Percentiles rank a stretch among this genome's conserved stretches.
These are phyloP conservation scores for Novumbra hubbsi DNA, from an alignment of 2,797 vertebrate genomes.

Conservation along the genomic window DNA sequence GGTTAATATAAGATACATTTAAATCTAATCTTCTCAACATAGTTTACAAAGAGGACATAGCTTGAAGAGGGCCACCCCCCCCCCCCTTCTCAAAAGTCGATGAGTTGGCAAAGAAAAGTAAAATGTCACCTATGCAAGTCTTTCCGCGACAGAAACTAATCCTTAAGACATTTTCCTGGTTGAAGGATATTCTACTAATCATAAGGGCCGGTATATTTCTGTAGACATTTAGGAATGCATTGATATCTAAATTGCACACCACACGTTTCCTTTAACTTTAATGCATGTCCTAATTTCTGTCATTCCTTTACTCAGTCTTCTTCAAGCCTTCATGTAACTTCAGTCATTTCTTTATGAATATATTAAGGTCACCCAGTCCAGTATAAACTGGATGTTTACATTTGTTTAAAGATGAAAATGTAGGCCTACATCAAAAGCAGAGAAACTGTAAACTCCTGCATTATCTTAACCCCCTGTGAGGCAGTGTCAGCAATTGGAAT, in stretches of 20 bases:
- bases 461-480: not conserved
- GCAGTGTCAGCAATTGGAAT: not conserved
- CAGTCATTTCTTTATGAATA: not conserved
- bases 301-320: not conserved
- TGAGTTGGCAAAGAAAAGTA: slow-evolving; percentile 30
- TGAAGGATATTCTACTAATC: not conserved
- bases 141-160: not conserved
- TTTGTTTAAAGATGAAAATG: not conserved
- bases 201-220: not conserved
- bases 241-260: not conserved
- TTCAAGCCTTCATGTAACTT: not conserved
- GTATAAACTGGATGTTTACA: not conserved
- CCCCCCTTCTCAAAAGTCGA: slow-evolving; percentile 11
- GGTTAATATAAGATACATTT: not conserved
- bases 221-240: not conserved
- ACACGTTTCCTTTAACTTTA: not conserved
- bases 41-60: not conserved
- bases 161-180: not conserved
- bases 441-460: too few species aligned
- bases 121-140: not conserved
- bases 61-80: slow-evolving; percentile 12
- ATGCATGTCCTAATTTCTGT: not conserved
- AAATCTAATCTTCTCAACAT: not conserved
- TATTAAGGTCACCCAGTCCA: not conserved
- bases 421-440: too few species aligned